A percentile compares a stretch with the other conserved stretches of the same genome.
Evolutionary conservation across 2,113 vertebrate genomes (phyloP).

Genomic region (Oreotrochilus melanogaster): DNA sequence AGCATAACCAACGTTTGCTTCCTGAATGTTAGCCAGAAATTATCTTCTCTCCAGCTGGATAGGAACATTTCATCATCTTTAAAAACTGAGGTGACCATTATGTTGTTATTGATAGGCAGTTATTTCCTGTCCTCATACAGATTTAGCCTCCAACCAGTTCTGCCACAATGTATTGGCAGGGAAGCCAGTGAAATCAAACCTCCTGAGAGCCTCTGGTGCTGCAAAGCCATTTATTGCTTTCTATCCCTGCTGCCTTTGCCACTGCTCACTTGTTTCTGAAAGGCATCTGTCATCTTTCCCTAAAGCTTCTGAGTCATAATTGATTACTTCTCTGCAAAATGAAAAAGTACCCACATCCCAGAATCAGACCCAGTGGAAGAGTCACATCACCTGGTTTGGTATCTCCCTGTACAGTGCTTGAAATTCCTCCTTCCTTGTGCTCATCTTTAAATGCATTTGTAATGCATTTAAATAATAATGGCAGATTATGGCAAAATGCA

Average conservation of each 20-base stretch:
- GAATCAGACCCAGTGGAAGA: neutral
- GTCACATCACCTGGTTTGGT: neutral
- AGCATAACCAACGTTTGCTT: slow-evolving; percentile 8
- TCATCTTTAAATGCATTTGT: neutral
- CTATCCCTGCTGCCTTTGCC: neutral
- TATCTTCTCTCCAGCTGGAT: slow-evolving; percentile 34
- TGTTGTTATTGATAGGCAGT: slow-evolving; percentile 43
- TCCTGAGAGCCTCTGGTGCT: neutral
- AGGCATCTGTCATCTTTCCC: neutral
- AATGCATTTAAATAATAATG: no score
- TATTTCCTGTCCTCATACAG: slow-evolving; percentile 31
- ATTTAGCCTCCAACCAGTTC: neutral
- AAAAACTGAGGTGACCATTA: slow-evolving; percentile 50
- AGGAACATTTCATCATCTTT: slow-evolving; percentile 42
- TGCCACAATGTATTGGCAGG: neutral
- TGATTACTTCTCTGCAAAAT: neutral
- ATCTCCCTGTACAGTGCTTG: neutral
- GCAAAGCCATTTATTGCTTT: neutral
- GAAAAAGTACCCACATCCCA: neutral
- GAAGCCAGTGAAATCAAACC: neutral
- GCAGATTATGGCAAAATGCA: neutral
- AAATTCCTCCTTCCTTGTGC: neutral
- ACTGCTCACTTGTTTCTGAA: neutral
- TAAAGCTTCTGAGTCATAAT: neutral
- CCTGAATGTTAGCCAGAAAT: slow-evolving; percentile 19